phyloP scores from a whole-genome alignment of 2,888 invertebrate species.

The Adelognathus sp. region DNA sequence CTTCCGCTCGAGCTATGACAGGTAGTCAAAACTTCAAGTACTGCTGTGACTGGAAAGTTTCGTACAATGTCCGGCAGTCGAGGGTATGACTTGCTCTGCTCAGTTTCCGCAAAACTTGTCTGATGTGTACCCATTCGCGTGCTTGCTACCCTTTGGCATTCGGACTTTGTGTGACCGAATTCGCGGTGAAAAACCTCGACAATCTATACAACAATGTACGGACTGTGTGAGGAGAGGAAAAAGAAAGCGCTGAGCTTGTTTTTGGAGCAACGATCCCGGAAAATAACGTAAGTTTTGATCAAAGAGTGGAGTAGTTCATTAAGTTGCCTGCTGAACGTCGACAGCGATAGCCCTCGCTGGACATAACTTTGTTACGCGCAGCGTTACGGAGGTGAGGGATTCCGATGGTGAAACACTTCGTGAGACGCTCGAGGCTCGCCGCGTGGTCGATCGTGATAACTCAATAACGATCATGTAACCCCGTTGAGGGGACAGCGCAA shows the following conservation, averaged over 20 bases:
- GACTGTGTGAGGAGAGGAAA: neutral
- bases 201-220: neutral
- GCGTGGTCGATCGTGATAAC: neutral
- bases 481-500: neutral
- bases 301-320: neutral
- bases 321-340: neutral
- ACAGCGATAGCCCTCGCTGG: neutral
- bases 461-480: slow-evolving; percentile 15
- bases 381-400: neutral
- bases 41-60: slow-evolving; percentile 43
- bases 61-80: slow-evolving; percentile 40
- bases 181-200: neutral
- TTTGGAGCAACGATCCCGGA: neutral
- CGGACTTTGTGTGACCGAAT: neutral
- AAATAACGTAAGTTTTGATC: neutral
- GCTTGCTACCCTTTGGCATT: neutral
- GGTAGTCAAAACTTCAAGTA: slow-evolving; percentile 49
- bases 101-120: slow-evolving; percentile 20
- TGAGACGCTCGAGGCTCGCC: neutral
- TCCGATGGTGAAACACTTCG: neutral
- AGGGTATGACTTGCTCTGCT: neutral
- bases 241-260: neutral
- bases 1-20: slow-evolving; percentile 33
- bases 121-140: neutral
- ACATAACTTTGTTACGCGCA: neutral